These are phyloP conservation scores for Oceanodroma tethys DNA, from an alignment of 2,113 vertebrate genomes.

Conservation along the genomic window DNA sequence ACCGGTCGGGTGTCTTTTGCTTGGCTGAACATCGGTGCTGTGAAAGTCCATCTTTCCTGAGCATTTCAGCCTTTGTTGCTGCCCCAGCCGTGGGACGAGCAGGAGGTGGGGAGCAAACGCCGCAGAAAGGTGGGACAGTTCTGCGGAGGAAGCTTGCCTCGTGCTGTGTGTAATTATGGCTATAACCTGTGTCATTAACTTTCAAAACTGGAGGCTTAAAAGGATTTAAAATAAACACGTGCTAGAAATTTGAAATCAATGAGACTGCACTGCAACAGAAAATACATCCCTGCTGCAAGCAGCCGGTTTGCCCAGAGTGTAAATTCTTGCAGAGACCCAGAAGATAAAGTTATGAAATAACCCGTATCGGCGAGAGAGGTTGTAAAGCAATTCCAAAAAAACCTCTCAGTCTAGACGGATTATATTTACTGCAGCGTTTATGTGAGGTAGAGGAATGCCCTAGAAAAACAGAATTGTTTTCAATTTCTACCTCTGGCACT, in stretches of 20 bases:
- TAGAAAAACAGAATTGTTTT: constrained; percentile 28
- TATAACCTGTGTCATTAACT: constrained; percentile 39
- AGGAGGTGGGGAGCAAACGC: not conserved
- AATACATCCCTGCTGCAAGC: not conserved
- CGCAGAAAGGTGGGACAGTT: not conserved
- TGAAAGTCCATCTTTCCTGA: accelerated
- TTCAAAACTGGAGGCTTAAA: constrained; percentile 30
- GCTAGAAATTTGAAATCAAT: not conserved
- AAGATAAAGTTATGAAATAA: constrained; percentile 25
- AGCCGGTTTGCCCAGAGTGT: not conserved
- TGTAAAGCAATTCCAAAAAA: not conserved
- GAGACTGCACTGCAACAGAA: not conserved
- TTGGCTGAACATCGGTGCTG: accelerated
- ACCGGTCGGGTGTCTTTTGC: accelerated
- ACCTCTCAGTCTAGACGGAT: not conserved
- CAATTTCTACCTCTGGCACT: not conserved
- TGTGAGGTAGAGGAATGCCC: constrained; percentile 32
- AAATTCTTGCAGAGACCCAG: not conserved
- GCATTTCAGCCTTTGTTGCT: not conserved
- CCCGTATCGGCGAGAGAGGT: not conserved
- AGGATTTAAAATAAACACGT: not conserved
- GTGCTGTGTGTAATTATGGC: not conserved
- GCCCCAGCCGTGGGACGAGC: not conserved
- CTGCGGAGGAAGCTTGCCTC: not conserved
- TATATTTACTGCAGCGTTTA: not conserved